A percentile compares a stretch with the other conserved stretches of the same genome.
phyloP scores from a whole-genome alignment of 2,113 vertebrate genomes.

The Isichthys henryi region DNA sequence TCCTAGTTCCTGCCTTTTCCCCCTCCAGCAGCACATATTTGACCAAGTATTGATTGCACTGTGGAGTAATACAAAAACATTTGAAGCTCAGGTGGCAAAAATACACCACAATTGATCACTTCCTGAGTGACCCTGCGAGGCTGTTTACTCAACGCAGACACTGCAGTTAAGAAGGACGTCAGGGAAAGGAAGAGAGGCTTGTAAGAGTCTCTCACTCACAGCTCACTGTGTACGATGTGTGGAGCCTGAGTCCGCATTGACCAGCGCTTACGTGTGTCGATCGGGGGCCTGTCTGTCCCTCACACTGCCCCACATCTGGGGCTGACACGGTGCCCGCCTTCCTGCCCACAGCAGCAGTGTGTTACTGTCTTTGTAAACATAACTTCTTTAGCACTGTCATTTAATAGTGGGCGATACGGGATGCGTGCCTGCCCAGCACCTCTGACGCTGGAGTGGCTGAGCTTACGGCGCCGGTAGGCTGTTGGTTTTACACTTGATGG shows the following conservation, averaged over 20 bases:
- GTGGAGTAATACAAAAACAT: conserved; percentile 70
- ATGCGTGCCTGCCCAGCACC: conserved; percentile 64
- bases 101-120: conserved; percentile 70
- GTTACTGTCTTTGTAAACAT: conserved; percentile 71
- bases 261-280: conserved; percentile 52
- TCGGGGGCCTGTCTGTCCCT: no score
- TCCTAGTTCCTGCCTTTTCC: conserved; percentile 50
- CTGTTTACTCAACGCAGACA: conserved; percentile 54
- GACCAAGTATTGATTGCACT: conserved; percentile 71
- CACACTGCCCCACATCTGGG: conserved; percentile 24
- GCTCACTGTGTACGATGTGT: background rate
- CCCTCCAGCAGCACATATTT: conserved; percentile 42
- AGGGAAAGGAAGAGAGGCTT: conserved; percentile 30
- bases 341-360: conserved; percentile 51
- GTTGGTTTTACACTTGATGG: conserved; percentile 4
- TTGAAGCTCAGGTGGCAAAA: conserved; percentile 78
- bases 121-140: conserved; percentile 56
- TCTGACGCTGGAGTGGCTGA: conserved; percentile 53
- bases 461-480: background rate
- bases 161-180: conserved; percentile 43
- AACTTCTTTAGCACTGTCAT: conserved; percentile 64
- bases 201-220: conserved; percentile 43
- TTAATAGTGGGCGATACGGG: conserved; percentile 72
- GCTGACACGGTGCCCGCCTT: conserved; percentile 15
- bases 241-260: conserved; percentile 44